Conservation (phyloP, 1,140 invertebrate species). For the Archivesica marissinica region DNA sequence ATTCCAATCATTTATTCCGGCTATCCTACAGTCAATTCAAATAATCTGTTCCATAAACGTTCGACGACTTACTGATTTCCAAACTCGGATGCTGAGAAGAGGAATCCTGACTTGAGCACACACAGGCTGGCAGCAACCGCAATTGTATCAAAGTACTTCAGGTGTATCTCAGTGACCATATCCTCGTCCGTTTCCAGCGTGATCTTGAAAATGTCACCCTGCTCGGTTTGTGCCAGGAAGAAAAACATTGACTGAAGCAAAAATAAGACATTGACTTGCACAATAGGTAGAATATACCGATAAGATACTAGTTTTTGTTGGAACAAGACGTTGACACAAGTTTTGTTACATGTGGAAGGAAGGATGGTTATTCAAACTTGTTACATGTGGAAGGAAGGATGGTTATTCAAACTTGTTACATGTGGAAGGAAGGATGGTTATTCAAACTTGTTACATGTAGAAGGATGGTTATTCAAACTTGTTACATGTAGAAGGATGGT, state of each 20-base stretch:
- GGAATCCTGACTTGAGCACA: constrained; percentile 99
- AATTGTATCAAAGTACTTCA: constrained; percentile 99
- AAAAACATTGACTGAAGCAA: constrained; percentile 95
- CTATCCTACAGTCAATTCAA: background rate
- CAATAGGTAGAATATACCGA: no score
- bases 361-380: no score
- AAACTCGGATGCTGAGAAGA: constrained; percentile 99
- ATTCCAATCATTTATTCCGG: no score
- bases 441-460: no score
- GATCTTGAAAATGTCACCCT: constrained; percentile 86
- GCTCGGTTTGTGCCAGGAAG: constrained; percentile 93
- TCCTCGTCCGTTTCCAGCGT: constrained; percentile 99
- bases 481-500: no score
- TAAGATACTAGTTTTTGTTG: no score
- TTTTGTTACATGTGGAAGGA: no score
- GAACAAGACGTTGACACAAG: no score
- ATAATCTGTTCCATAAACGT: background rate
- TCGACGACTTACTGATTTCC: constrained; percentile 97
- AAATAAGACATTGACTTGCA: constrained; percentile 49
- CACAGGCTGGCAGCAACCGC: constrained; percentile 98
- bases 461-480: no score
- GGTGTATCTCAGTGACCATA: constrained; percentile 99
- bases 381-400: no score
- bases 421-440: no score
- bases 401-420: no score